Evolutionary conservation across 64 coral and sea anemone genomes (phyloP).

Genomic region (Montipora cactus): DNA sequence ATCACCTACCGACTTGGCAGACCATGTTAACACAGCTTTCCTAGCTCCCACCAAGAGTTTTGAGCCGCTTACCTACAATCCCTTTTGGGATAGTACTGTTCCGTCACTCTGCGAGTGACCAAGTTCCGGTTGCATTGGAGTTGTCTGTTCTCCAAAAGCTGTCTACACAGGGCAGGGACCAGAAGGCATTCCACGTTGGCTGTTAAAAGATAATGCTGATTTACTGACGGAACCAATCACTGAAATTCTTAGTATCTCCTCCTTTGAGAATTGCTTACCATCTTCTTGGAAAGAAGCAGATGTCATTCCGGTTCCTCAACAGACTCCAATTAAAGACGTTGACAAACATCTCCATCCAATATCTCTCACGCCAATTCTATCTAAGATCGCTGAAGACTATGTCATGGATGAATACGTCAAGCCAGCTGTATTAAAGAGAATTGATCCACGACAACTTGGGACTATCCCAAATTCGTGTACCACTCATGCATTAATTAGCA

Average conservation of each 20-base stretch:
- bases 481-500: no score
- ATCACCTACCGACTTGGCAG: slow-evolving; percentile 33
- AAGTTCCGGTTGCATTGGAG: no score
- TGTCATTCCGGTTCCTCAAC: slow-evolving; percentile 23
- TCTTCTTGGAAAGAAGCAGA: background rate
- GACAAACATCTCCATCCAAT: slow-evolving; percentile 53
- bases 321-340: slow-evolving; percentile 34
- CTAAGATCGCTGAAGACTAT: no score
- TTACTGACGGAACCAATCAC: background rate
- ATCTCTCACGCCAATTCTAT: background rate
- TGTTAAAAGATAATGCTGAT: slow-evolving; percentile 55
- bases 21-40: slow-evolving; percentile 48
- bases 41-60: slow-evolving; percentile 48
- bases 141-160: background rate
- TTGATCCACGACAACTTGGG: no score
- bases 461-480: no score
- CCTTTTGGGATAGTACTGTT: no score
- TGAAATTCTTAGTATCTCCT: slow-evolving; percentile 18
- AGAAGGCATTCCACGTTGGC: slow-evolving; percentile 13
- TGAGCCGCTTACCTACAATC: no score
- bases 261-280: slow-evolving; percentile 19
- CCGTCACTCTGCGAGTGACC: no score
- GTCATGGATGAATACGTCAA: no score
- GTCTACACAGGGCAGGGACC: slow-evolving; percentile 7
- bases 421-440: no score